phyloP scores from a whole-genome alignment of 2,113 vertebrate species.

The Mustelus asterias region DNA sequence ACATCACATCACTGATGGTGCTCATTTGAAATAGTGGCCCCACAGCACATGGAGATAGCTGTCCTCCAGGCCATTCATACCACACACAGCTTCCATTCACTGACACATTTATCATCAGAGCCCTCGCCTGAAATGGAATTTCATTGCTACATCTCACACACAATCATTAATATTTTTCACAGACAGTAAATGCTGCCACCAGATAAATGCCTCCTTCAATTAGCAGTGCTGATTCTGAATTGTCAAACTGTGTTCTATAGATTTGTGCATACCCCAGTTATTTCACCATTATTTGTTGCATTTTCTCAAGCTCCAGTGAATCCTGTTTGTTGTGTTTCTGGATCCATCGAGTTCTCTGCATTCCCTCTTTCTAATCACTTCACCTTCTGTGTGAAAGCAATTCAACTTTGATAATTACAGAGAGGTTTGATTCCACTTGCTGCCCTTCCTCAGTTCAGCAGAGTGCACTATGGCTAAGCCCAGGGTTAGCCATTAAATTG shows the following conservation, averaged over 20 bases:
- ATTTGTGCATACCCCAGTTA: not conserved
- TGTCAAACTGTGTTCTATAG: not conserved
- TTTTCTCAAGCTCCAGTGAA: not conserved
- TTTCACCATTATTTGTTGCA: not conserved
- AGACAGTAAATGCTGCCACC: not conserved
- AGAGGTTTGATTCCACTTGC: not conserved
- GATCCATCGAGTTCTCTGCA: not conserved
- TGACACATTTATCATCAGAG: not conserved
- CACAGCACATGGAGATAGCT: not conserved
- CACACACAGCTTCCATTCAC: not conserved
- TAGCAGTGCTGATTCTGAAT: not conserved
- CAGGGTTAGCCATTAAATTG: not conserved
- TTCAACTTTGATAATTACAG: not conserved
- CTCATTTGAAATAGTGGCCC: not conserved
- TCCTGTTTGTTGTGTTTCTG: not conserved
- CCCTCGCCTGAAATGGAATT: not conserved
- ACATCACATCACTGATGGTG: not conserved
- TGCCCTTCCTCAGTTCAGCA: not conserved
- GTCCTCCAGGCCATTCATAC: slow-evolving; percentile 6
- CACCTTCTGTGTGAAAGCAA: not conserved
- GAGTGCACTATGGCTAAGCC: not conserved
- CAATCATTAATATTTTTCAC: not conserved
- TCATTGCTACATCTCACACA: not conserved
- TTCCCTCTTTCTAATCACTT: not conserved
- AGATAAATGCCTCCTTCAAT: not conserved